A percentile compares a stretch with the other conserved stretches of the same genome.
Evolutionary conservation across 2,113 vertebrate species (phyloP).

Genomic region (Megalops atlanticus): DNA sequence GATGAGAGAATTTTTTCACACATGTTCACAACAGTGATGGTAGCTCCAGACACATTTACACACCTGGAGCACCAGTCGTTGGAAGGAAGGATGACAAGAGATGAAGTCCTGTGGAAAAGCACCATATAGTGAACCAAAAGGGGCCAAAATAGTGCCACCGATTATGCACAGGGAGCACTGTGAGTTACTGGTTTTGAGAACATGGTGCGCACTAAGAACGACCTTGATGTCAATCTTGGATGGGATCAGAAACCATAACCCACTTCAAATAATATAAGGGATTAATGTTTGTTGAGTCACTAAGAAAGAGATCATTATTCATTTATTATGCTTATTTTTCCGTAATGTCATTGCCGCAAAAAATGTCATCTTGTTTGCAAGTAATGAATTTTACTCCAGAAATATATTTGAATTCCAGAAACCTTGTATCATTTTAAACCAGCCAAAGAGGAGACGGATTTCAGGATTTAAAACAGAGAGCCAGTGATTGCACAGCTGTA

Average conservation of each 20-base stretch:
- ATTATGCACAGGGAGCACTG: background rate
- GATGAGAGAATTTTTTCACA: slow-evolving; percentile 28
- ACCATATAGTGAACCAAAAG: slow-evolving; percentile 10
- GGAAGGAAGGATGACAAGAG: slow-evolving; percentile 67
- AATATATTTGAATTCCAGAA: too few relatives aligned
- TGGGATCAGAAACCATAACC: background rate
- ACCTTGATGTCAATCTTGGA: background rate
- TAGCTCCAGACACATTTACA: slow-evolving; percentile 51
- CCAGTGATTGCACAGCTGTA: slow-evolving; percentile 29
- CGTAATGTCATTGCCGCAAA: too few relatives aligned
- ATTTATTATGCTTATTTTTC: too few relatives aligned
- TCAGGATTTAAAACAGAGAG: slow-evolving; percentile 13
- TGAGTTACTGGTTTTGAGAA: background rate
- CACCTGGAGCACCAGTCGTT: slow-evolving; percentile 74
- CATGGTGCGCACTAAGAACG: background rate
- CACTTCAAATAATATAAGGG: background rate
- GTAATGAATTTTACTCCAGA: too few relatives aligned
- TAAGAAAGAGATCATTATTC: background rate
- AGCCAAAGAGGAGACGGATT: too few relatives aligned
- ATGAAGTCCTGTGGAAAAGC: slow-evolving; percentile 74
- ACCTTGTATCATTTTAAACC: too few relatives aligned
- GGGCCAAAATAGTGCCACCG: background rate
- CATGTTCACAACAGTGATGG: slow-evolving; percentile 45
- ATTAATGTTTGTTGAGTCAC: background rate
- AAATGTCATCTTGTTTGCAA: too few relatives aligned